These are phyloP conservation scores for Solenopsis invicta DNA, from an alignment of 1,140 invertebrate species.

Conservation along the genomic window DNA sequence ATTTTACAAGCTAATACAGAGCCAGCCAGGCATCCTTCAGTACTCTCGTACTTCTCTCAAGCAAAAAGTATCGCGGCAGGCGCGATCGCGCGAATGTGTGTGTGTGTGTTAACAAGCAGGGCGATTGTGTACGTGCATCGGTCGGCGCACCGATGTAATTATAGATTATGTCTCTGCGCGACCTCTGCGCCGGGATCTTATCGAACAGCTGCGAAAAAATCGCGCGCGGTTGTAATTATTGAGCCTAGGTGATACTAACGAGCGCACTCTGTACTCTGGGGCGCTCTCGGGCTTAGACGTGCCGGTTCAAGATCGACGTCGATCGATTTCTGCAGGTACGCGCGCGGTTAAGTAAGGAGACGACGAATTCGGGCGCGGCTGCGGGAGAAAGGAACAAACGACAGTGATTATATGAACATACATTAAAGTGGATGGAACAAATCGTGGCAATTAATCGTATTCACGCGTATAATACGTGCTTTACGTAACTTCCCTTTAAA, in stretches of 20 bases:
- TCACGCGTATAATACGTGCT: slow-evolving; percentile 22
- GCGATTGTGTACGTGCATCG: slow-evolving; percentile 58
- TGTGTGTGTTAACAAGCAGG: slow-evolving; percentile 48
- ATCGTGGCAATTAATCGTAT: slow-evolving; percentile 72
- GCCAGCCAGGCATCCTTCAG: slow-evolving; percentile 39
- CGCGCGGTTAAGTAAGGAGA: slow-evolving; percentile 33
- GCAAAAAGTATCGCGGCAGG: slow-evolving; percentile 12
- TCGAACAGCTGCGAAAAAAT: slow-evolving; percentile 78
- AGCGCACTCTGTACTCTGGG: slow-evolving; percentile 11
- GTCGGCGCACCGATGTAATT: slow-evolving; percentile 83
- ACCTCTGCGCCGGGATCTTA: slow-evolving; percentile 81
- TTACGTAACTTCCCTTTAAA: slow-evolving; percentile 47
- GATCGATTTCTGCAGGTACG: slow-evolving; percentile 64
- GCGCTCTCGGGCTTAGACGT: slow-evolving; percentile 29
- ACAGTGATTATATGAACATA: slow-evolving; percentile 65
- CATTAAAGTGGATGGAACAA: slow-evolving; percentile 67
- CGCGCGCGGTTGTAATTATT: slow-evolving; percentile 80
- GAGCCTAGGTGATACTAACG: slow-evolving; percentile 63
- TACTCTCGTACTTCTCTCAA: slow-evolving; percentile 24
- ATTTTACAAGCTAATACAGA: slow-evolving; percentile 43
- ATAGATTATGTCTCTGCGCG: slow-evolving; percentile 85
- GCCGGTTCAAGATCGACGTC: slow-evolving; percentile 64
- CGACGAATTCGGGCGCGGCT: slow-evolving; percentile 68
- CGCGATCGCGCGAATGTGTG: background rate
- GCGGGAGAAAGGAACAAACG: slow-evolving; percentile 68